Evolutionary conservation across 2,113 vertebrate genomes (phyloP).

Genomic region (Myrmecobius fasciatus): DNA sequence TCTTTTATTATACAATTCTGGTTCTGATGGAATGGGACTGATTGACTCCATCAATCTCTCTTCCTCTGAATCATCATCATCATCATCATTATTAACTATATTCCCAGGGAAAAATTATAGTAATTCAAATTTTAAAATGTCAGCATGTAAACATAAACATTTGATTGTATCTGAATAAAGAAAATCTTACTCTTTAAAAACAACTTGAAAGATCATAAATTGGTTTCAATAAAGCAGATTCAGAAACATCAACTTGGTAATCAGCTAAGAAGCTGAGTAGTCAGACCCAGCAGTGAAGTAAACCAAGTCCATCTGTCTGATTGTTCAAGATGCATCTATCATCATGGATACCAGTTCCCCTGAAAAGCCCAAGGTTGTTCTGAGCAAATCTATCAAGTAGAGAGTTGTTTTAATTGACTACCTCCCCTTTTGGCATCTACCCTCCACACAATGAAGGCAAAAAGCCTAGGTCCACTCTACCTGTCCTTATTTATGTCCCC

Average conservation of each 20-base stretch:
- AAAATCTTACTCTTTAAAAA: neutral
- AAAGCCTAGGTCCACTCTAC: neutral
- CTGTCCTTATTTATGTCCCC: neutral
- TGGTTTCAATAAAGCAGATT: neutral
- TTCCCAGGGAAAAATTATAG: neutral
- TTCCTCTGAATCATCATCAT: neutral
- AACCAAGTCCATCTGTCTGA: neutral
- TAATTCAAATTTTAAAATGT: neutral
- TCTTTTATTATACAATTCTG: neutral
- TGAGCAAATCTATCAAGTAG: neutral
- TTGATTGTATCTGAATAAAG: neutral
- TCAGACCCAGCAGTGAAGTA: neutral
- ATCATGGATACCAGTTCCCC: neutral
- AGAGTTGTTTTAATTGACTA: neutral
- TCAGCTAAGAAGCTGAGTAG: neutral
- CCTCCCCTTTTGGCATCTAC: neutral
- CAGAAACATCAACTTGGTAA: neutral
- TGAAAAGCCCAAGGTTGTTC: neutral
- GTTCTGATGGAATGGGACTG: neutral
- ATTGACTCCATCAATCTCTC: neutral
- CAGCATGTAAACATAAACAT: neutral
- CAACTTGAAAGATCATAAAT: neutral
- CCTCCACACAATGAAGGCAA: neutral
- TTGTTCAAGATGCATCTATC: neutral
- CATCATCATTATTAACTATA: neutral